Base-by-base conservation (phyloP, 2,113 vertebrate genomes). In the Ammospiza nelsoni region DNA sequence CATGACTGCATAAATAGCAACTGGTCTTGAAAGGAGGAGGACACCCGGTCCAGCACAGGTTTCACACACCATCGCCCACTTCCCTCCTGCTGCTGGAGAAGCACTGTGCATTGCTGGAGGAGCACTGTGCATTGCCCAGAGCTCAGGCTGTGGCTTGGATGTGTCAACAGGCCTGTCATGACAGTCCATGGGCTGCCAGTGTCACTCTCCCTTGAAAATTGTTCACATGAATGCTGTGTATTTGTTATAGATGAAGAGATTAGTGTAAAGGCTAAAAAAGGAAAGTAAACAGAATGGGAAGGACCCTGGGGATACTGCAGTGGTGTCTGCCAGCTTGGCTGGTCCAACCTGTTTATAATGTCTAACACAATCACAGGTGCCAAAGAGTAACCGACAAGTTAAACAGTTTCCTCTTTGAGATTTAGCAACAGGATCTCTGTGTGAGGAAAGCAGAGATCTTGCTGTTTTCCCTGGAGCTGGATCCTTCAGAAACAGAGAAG, bases 221-320 rank as follows among this genome's bases (percentile, higher is more conserved):
- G 2, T 75, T 91, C 59, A 21, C 43, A 25, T 63, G 85, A 85
- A 55, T 9, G 35, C 28, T 88, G 43, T 80, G 4, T 92, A 66
- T 95, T 92, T 91, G 85, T 74, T 90, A 88, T n/a, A 93, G 93
- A 90, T 85, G 39, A 44, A 94, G 63, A 94, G 67, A 88, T 96
- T 77, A 93, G 23, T 6, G 2, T 31, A 35, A 94, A 88, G 54
- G 49, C 72, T 80, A 83, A 92, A 90, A 93, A 68, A 25, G 55
- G 69, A 92, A 87, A 62, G 81, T 73, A 92, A 96, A 91, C 49
- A 87, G 62, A 91, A 84, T 76, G 84, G 48, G 55, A 92, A 94
- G 75, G 78, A 95, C 87, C 93, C 93, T 77, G 95, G 79, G 94
- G 95, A 94, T 87, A 90, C 48, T 0, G 0, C 0, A 2, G 93